These are phyloP conservation scores for Rhorus exstirpatorius DNA, from an alignment of 2,888 invertebrate species.

Conservation along the genomic window DNA sequence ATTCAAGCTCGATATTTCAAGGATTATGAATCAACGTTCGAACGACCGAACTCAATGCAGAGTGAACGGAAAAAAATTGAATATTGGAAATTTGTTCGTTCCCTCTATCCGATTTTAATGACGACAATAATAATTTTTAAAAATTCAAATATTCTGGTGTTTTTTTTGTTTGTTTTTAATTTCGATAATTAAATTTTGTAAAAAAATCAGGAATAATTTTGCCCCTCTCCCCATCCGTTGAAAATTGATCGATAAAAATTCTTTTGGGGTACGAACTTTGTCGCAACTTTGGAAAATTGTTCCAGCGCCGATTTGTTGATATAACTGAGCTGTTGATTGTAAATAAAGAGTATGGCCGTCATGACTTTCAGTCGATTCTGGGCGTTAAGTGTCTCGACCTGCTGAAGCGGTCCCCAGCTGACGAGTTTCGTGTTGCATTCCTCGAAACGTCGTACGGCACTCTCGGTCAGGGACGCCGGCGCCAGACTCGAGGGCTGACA, in stretches of 20 bases:
- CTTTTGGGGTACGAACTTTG: conserved; percentile 88
- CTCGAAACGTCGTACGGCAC: conserved; percentile 94
- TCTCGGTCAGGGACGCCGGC: conserved; percentile 93
- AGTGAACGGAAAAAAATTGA: no score
- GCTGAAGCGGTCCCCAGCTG: conserved; percentile 96
- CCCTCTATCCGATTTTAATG: no score
- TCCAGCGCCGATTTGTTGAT: conserved; percentile 93
- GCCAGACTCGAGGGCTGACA: conserved; percentile 92
- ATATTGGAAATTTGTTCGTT: no score
- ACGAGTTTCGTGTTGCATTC: conserved; percentile 95
- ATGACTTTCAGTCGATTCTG: conserved; percentile 97
- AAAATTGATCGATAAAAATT: background rate
- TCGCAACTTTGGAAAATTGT: conserved; percentile 93
- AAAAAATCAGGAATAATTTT: background rate
- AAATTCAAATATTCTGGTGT: no score
- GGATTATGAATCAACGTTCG: no score
- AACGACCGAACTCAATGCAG: no score
- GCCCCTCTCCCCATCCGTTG: background rate
- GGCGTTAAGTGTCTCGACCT: conserved; percentile 95
- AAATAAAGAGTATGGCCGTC: conserved; percentile 95
- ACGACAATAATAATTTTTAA: no score
- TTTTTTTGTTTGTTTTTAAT: no score
- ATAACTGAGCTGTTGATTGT: conserved; percentile 94
- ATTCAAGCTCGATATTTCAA: no score
- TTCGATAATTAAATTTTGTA: background rate